Percentiles rank a stretch among this genome's conserved stretches.
Conservation (phyloP, 2,113 vertebrate species). For the Hyla sarda region DNA sequence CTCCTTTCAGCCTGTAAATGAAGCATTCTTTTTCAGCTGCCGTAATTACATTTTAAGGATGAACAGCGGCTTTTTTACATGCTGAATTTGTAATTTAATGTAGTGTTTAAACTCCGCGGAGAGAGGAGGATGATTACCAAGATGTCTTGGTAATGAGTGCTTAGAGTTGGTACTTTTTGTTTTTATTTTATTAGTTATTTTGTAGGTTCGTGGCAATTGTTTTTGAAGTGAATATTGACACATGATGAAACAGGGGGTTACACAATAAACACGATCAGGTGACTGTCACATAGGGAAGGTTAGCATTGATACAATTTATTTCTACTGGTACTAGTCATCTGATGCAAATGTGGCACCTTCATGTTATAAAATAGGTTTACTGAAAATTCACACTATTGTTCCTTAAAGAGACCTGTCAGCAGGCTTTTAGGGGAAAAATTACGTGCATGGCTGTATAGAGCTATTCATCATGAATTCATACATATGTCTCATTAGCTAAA, state of each 20-base stretch:
- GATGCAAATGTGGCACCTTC: not conserved
- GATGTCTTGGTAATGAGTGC: constrained; percentile 16
- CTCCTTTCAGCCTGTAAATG: constrained; percentile 32
- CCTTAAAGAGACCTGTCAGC: too few relatives aligned
- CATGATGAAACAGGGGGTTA: not conserved
- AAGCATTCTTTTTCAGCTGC: constrained; percentile 14
- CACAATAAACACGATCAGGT: not conserved
- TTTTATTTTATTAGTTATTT: not conserved
- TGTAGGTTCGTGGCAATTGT: constrained; percentile 15
- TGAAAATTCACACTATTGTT: too few relatives aligned
- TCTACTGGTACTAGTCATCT: not conserved
- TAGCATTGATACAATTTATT: not conserved
- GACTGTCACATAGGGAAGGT: not conserved
- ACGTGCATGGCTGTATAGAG: too few relatives aligned
- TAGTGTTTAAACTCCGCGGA: constrained; percentile 14
- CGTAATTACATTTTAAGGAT: constrained; percentile 41
- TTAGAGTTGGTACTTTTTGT: not conserved
- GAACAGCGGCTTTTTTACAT: constrained; percentile 20
- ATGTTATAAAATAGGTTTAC: too few relatives aligned
- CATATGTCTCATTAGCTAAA: too few relatives aligned
- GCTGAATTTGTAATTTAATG: constrained; percentile 28
- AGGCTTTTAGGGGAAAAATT: too few relatives aligned
- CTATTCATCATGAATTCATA: too few relatives aligned
- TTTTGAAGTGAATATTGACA: constrained; percentile 3
- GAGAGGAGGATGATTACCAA: constrained; percentile 4